Evolutionary conservation across 2,113 vertebrate species (phyloP).

Genomic region (Tachysurus fulvidraco): DNA sequence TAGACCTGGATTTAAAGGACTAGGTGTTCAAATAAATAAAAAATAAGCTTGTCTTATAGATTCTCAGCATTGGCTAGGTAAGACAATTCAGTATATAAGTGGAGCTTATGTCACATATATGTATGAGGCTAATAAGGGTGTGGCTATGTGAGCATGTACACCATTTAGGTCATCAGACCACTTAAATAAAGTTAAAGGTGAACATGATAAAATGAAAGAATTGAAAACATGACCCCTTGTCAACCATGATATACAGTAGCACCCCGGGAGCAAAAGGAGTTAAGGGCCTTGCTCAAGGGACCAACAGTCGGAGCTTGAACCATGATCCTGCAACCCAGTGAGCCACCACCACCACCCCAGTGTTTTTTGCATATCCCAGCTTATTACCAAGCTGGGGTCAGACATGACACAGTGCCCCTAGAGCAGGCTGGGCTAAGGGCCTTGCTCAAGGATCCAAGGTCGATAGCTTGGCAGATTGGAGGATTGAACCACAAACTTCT

Average conservation of each 20-base stretch:
- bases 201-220: background rate
- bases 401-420: too few species aligned
- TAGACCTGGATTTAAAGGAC: conserved; percentile 15
- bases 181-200: background rate
- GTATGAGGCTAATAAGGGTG: background rate
- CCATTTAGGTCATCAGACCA: background rate
- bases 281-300: background rate
- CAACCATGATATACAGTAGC: too few species aligned
- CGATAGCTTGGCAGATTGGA: too few species aligned
- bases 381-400: too few species aligned
- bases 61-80: background rate
- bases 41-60: conserved; percentile 6
- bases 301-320: too few species aligned
- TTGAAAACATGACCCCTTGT: background rate
- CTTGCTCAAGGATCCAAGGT: too few species aligned
- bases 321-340: too few species aligned
- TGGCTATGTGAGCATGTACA: background rate
- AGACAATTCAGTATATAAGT: background rate
- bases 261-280: too few species aligned
- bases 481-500: too few species aligned
- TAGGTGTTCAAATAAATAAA: conserved; percentile 4
- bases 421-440: too few species aligned
- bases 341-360: too few species aligned
- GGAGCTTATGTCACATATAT: background rate
- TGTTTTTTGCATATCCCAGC: too few species aligned